Conservation (phyloP, 2,888 invertebrate genomes). For the Andricus quercusramuli region DNA sequence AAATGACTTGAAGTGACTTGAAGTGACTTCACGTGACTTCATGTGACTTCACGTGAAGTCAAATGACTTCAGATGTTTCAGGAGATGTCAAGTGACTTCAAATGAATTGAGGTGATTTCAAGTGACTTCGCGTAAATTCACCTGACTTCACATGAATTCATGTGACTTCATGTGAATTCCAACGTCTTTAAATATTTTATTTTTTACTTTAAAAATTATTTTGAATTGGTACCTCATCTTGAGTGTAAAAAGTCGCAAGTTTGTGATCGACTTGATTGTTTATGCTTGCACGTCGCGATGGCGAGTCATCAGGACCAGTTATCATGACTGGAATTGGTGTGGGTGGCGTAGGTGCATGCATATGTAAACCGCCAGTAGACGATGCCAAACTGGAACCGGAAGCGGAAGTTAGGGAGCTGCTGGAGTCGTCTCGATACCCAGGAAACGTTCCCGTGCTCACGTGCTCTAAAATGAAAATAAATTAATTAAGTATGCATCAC, state of each 20-base stretch:
- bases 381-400: constrained; percentile 77
- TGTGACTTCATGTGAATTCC: too few species aligned
- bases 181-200: too few species aligned
- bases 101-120: too few species aligned
- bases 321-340: constrained; percentile 79
- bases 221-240: constrained; percentile 62
- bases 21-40: too few species aligned
- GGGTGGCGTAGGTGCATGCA: constrained; percentile 80
- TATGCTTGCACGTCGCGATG: constrained; percentile 66
- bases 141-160: too few species aligned
- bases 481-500: background rate
- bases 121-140: too few species aligned
- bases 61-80: too few species aligned
- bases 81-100: too few species aligned
- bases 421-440: constrained; percentile 81
- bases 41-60: too few species aligned
- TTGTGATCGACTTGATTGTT: constrained; percentile 58
- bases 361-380: constrained; percentile 70
- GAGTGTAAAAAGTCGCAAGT: constrained; percentile 69
- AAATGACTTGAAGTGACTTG: too few species aligned
- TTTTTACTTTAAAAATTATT: background rate
- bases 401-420: constrained; percentile 84
- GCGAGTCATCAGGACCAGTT: constrained; percentile 75
- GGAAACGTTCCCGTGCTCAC: constrained; percentile 76
- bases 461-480: constrained; percentile 70